Conservation (phyloP, 2,113 vertebrate species). For the Nesogale talazaci region DNA sequence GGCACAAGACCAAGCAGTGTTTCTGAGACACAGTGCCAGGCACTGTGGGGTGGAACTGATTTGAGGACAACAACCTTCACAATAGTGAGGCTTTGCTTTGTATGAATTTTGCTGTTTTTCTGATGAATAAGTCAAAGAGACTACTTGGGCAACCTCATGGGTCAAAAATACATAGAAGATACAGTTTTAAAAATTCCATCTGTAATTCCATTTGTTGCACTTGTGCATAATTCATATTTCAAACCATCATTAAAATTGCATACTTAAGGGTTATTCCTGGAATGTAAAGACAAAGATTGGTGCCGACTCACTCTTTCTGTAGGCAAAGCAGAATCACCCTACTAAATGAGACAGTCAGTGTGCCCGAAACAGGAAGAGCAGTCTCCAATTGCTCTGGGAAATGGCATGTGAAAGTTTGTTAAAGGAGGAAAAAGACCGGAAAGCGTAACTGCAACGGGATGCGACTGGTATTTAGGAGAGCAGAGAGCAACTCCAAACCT, state of each 20-base stretch:
- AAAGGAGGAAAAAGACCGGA: slow-evolving; percentile 45
- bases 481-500: slow-evolving; percentile 16
- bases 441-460: not conserved
- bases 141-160: not conserved
- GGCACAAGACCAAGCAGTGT: too few species aligned
- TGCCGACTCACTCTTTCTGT: slow-evolving; percentile 56
- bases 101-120: not conserved
- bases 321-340: slow-evolving; percentile 59
- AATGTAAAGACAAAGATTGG: slow-evolving; percentile 31
- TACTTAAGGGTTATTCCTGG: slow-evolving; percentile 53
- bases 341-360: slow-evolving; percentile 59
- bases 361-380: slow-evolving; percentile 58
- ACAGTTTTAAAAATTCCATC: slow-evolving; percentile 23
- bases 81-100: not conserved
- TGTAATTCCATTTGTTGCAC: not conserved
- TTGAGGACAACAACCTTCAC: too few species aligned
- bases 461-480: not conserved
- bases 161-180: not conserved
- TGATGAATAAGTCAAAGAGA: not conserved
- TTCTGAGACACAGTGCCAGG: too few species aligned
- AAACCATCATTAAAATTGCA: slow-evolving; percentile 9
- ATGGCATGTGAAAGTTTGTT: slow-evolving; percentile 59
- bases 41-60: too few species aligned
- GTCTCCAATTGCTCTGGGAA: slow-evolving; percentile 56
- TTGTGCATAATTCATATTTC: not conserved